Conservation (phyloP, 2,113 vertebrate genomes). For the Oreochromis tanganicae region DNA sequence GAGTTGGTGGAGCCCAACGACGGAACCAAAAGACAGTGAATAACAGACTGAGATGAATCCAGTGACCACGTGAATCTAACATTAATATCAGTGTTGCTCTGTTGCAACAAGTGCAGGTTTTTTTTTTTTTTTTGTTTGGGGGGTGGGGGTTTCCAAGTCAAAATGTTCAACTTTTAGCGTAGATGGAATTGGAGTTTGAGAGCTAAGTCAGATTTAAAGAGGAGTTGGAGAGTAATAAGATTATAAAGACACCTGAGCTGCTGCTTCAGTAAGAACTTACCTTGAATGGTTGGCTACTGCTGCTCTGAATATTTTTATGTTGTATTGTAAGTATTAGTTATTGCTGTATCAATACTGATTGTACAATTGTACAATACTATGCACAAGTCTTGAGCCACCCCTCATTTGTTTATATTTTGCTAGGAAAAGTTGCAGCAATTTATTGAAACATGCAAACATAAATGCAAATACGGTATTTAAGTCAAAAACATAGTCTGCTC, state of each 20-base stretch:
- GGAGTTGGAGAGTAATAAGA: background rate
- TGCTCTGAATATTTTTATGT: background rate
- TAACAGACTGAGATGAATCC: rapidly evolving
- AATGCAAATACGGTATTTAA: background rate
- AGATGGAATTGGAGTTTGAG: background rate
- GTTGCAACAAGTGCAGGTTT: rapidly evolving
- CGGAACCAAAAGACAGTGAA: rapidly evolving
- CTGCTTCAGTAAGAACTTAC: background rate
- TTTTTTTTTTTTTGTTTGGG: background rate
- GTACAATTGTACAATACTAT: background rate
- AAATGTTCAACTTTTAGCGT: background rate
- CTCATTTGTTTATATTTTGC: background rate
- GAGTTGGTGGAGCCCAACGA: background rate
- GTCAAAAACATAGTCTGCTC: background rate
- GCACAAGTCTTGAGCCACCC: no score
- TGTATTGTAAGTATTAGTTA: background rate
- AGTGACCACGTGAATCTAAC: background rate
- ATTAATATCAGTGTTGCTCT: background rate
- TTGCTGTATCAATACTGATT: background rate
- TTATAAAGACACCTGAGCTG: background rate
- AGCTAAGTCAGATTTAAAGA: background rate
- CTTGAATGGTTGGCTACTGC: background rate
- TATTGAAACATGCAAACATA: background rate
- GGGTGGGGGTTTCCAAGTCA: background rate
- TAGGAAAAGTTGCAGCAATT: background rate